A percentile compares a stretch with the other conserved stretches of the same genome.
These are phyloP conservation scores for Microtus montanus DNA, from an alignment of 2,113 vertebrate species.

Conservation along the genomic window DNA sequence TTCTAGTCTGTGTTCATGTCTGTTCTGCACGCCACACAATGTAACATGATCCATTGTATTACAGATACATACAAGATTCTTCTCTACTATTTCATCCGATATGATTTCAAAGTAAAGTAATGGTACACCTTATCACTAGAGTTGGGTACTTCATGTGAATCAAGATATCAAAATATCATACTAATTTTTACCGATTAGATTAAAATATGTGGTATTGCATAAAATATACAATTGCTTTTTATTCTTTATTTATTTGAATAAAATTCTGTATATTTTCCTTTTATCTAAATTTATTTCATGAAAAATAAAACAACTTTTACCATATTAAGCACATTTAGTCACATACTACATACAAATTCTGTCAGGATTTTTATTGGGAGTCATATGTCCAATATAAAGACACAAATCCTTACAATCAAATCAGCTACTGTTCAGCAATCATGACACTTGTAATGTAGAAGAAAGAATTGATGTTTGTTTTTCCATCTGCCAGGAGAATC, in stretches of 20 bases:
- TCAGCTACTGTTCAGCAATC: not conserved
- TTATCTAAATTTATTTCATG: too few relatives aligned
- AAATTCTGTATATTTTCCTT: not conserved
- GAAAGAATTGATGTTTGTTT: not conserved
- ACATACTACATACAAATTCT: not conserved
- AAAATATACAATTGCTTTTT: not conserved
- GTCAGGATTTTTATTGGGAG: too few relatives aligned
- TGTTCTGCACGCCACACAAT: not conserved
- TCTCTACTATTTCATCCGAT: not conserved
- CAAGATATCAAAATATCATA: not conserved
- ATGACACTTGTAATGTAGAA: not conserved
- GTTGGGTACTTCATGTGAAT: not conserved
- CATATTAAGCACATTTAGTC: not conserved
- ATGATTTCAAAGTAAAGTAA: not conserved
- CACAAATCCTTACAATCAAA: not conserved
- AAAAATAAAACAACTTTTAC: not conserved
- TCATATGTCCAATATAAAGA: not conserved
- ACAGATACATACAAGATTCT: not conserved
- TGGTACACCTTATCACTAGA: not conserved
- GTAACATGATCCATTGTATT: not conserved
- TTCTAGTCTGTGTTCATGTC: not conserved
- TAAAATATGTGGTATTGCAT: not conserved
- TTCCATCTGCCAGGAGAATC: too few relatives aligned
- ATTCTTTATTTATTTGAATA: not conserved
- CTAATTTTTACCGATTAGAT: not conserved